Evolutionary conservation across 2,113 vertebrate genomes (phyloP), one percentile per base, ranked within the genome.

Genomic region (Pycnonotus jocosus): DNA sequence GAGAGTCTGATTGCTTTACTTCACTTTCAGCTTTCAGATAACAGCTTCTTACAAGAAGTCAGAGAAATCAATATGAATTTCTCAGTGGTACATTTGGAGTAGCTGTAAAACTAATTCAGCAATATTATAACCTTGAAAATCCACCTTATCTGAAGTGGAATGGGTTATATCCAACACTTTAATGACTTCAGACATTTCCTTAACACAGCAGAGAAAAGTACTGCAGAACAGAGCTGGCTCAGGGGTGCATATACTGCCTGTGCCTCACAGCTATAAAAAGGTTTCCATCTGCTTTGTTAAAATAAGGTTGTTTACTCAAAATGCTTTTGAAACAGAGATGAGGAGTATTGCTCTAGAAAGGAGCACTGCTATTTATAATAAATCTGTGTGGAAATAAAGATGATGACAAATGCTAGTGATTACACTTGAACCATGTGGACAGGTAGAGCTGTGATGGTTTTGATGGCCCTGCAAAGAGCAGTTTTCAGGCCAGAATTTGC

Each of bases 271-370:
- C 92, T 97, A 97, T 94, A 96, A 95, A 97, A 97, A 95, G 91
- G 56, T 87, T 97, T 92, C 96, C 95, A 95, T 97, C 96, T 97
- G 94, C 86, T 91, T 93, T 87, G 84, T 93, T 97, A 92, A 95
- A 97, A 93, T 93, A 93, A 92, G 78, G 77, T 91, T 97, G 93
- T 95, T 96, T 95, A 95, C 70, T 89, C n/a, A 19, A 87, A 93
- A 84, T 65, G 81, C 42, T 57, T 96, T 79, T 94, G 80, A 90
- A 96, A 64, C 30, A 83, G 68, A 88, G 64, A 90, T 7, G 27
- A 85, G 44, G 25, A 96, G 44, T 78, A 91, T 33, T 76, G 53
- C 25, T 1, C 65, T 76, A 38, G 73, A 73, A 95, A 85, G 53
- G 40, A 92, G 31, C 23, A 51, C 25, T 10, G 4, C 56, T 92